These are phyloP conservation scores for Dioctria linearis DNA, from an alignment of 2,888 invertebrate species.

Conservation along the genomic window DNA sequence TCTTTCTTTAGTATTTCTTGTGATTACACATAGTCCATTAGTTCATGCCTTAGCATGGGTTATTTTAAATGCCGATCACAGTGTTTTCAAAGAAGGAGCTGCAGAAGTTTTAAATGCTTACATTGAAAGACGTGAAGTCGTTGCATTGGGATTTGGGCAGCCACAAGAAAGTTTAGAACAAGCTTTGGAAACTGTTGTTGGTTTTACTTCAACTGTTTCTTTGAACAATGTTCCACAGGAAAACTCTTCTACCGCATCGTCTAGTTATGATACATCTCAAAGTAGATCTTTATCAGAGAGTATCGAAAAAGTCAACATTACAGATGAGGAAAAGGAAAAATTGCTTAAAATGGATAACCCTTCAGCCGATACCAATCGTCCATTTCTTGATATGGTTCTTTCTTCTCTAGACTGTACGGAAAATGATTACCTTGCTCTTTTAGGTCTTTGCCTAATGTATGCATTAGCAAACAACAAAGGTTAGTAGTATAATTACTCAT, in stretches of 20 bases:
- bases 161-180: constrained; percentile 85
- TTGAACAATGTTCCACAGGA: constrained; percentile 42
- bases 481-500: neutral
- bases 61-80: constrained; percentile 86
- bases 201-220: constrained; percentile 60
- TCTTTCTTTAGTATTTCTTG: constrained; percentile 94
- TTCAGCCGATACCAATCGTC: constrained; percentile 64
- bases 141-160: constrained; percentile 78
- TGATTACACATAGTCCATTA: constrained; percentile 91
- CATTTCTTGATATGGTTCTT: constrained; percentile 91
- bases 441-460: constrained; percentile 92
- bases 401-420: constrained; percentile 90
- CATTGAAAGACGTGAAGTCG: constrained; percentile 74
- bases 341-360: constrained; percentile 63
- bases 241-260: constrained; percentile 57
- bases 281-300: constrained; percentile 29
- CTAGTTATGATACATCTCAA: constrained; percentile 54
- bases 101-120: constrained; percentile 79
- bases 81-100: constrained; percentile 80
- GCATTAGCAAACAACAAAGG: constrained; percentile 81
- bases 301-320: constrained; percentile 80
- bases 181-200: constrained; percentile 75
- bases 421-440: constrained; percentile 95
- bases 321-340: constrained; percentile 93
- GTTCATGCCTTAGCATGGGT: constrained; percentile 93